Evolutionary conservation across 1,140 invertebrate species (phyloP).

Genomic region (Bombus soroeensis): DNA sequence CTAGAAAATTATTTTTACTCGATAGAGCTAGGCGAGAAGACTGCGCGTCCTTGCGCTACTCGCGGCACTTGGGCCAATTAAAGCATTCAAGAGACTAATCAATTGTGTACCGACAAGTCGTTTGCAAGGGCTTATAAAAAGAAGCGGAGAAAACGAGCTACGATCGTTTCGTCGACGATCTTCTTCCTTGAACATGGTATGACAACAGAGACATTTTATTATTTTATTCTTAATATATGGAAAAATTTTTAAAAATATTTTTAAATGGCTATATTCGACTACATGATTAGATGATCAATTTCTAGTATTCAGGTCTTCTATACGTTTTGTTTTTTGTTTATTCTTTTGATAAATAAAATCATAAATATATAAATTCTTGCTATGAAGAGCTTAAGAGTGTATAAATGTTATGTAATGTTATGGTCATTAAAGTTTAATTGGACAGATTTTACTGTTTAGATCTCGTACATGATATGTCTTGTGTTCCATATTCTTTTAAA

Average conservation of each 20-base stretch:
- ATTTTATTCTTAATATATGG: background rate
- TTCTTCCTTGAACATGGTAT: background rate
- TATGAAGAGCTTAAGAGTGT: background rate
- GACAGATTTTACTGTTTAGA: too few relatives aligned
- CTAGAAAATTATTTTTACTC: slow-evolving; percentile 23
- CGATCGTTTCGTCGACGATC: too few relatives aligned
- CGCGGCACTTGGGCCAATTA: slow-evolving; percentile 70
- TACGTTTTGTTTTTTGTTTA: background rate
- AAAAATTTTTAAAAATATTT: background rate
- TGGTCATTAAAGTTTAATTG: background rate
- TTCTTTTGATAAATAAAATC: background rate
- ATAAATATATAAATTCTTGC: background rate
- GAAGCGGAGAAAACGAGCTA: slow-evolving; percentile 7
- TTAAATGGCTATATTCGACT: background rate
- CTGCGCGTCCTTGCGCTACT: slow-evolving; percentile 43
- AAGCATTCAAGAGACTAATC: slow-evolving; percentile 66
- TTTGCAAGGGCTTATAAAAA: slow-evolving; percentile 52
- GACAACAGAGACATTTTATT: background rate
- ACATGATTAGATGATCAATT: too few relatives aligned
- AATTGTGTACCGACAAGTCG: slow-evolving; percentile 51
- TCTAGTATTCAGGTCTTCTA: background rate
- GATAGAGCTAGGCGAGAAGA: background rate
- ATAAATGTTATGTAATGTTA: background rate
- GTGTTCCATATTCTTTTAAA: too few relatives aligned
- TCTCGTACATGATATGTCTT: too few relatives aligned